Evolutionary conservation across 2,888 invertebrate species (phyloP).

Genomic region (Lochmaea capreae): DNA sequence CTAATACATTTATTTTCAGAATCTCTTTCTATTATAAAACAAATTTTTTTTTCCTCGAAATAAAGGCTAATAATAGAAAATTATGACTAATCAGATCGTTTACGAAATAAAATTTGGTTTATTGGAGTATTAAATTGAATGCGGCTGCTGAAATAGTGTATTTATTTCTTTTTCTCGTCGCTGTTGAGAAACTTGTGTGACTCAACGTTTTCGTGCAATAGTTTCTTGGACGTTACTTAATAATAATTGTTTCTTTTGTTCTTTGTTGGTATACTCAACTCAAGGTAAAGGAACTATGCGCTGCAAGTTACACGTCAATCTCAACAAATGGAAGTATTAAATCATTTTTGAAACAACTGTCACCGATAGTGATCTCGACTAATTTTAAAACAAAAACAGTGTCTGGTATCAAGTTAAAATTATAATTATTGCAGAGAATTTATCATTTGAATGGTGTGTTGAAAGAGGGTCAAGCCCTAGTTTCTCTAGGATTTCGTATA

Average conservation of each 20-base stretch:
- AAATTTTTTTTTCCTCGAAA: conserved; percentile 26
- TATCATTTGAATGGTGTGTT: not conserved
- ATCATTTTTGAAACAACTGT: not conserved
- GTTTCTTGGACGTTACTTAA: conserved; percentile 13
- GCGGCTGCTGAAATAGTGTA: conserved; percentile 23
- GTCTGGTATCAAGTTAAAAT: not conserved
- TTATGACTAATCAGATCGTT: conserved; percentile 32
- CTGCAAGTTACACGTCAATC: conserved; percentile 2
- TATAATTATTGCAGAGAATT: not conserved
- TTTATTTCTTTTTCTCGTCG: conserved; percentile 27
- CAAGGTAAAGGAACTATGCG: conserved; percentile 30
- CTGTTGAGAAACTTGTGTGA: conserved; percentile 30
- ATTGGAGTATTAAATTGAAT: conserved; percentile 17
- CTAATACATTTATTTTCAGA: conserved; percentile 22
- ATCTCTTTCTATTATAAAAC: conserved; percentile 24
- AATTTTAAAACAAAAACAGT: not conserved
- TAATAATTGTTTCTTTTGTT: conserved; percentile 31
- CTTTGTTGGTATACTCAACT: conserved; percentile 18
- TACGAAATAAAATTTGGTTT: conserved; percentile 28
- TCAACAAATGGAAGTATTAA: conserved; percentile 1
- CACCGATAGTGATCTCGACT: not conserved
- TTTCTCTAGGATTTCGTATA: not conserved
- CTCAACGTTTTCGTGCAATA: conserved; percentile 29
- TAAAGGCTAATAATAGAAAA: conserved; percentile 35
- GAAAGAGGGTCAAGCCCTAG: not conserved